A percentile compares a stretch with the other conserved stretches of the same genome.
Conservation (phyloP, 1,140 invertebrate genomes). For the Chionoecetes opilio region DNA sequence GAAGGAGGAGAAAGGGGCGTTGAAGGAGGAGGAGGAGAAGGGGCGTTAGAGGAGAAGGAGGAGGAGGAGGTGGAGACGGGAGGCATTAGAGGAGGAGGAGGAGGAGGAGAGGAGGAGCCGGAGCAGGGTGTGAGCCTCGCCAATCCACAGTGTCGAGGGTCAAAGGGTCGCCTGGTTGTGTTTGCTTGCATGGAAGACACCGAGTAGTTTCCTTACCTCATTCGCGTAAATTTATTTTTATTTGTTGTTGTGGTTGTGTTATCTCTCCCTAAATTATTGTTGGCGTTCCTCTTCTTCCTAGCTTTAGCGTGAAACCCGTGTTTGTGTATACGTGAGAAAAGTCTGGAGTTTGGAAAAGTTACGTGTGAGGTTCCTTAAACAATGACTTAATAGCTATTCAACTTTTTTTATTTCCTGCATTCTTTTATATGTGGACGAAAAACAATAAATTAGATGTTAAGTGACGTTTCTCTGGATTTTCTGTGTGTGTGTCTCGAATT, state of each 20-base stretch:
- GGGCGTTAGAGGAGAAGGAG: no score
- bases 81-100: neutral
- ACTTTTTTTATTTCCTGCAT: neutral
- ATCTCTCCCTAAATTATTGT: neutral
- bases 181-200: neutral
- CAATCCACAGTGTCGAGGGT: neutral
- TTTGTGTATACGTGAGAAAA: no score
- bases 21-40: no score
- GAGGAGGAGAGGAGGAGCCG: no score
- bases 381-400: neutral
- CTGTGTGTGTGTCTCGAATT: neutral
- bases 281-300: slow-evolving; percentile 14
- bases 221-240: neutral
- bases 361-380: neutral
- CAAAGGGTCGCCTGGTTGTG: neutral
- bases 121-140: neutral
- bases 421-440: neutral
- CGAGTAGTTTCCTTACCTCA: slow-evolving; percentile 19
- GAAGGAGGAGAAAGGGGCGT: no score
- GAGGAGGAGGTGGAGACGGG: no score
- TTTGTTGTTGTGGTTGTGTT: slow-evolving; percentile 29
- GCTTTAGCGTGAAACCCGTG: neutral
- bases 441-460: neutral
- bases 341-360: no score
- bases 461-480: neutral